Percentiles rank a stretch among this genome's conserved stretches.
These are phyloP conservation scores for Eumeta japonica DNA, from an alignment of 1,140 invertebrate species.

Conservation along the genomic window DNA sequence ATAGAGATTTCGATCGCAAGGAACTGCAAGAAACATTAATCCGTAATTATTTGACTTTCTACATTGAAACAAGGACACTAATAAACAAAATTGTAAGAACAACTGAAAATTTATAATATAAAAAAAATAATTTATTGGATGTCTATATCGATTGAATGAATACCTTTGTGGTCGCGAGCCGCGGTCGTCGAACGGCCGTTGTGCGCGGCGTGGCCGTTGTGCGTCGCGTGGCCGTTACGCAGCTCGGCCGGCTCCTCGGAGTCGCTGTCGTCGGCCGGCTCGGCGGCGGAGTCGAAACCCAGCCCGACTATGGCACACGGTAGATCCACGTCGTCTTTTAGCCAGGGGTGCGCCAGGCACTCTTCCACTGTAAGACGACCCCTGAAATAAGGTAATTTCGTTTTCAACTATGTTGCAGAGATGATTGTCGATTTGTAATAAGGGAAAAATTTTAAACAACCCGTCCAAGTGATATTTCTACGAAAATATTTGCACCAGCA, in stretches of 20 bases:
- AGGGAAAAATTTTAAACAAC: not conserved
- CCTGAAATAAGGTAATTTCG: slow-evolving; percentile 30
- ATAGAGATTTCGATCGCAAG: no score
- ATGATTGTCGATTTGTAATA: not conserved
- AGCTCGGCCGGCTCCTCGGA: slow-evolving; percentile 15
- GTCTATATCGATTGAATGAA: slow-evolving; percentile 6
- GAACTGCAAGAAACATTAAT: no score
- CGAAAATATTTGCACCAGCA: no score
- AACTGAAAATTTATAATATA: no score
- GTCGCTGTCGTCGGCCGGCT: slow-evolving; percentile 26
- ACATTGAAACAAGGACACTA: slow-evolving; percentile 9
- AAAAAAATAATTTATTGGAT: no score
- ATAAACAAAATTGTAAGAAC: no score
- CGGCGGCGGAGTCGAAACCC: slow-evolving; percentile 29
- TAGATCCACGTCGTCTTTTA: slow-evolving; percentile 51
- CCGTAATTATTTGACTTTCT: slow-evolving; percentile 9
- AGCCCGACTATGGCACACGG: slow-evolving; percentile 34
- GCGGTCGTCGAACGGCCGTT: not conserved
- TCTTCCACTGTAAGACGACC: slow-evolving; percentile 63
- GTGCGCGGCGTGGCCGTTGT: not conserved
- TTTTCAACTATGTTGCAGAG: slow-evolving; percentile 1
- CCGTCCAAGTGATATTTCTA: no score
- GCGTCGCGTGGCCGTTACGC: slow-evolving; percentile 6
- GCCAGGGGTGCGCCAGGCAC: slow-evolving; percentile 64
- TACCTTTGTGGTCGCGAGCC: not conserved